These are phyloP conservation scores for Hafferia zeledoni DNA, from an alignment of 2,797 vertebrate species.

Conservation along the genomic window DNA sequence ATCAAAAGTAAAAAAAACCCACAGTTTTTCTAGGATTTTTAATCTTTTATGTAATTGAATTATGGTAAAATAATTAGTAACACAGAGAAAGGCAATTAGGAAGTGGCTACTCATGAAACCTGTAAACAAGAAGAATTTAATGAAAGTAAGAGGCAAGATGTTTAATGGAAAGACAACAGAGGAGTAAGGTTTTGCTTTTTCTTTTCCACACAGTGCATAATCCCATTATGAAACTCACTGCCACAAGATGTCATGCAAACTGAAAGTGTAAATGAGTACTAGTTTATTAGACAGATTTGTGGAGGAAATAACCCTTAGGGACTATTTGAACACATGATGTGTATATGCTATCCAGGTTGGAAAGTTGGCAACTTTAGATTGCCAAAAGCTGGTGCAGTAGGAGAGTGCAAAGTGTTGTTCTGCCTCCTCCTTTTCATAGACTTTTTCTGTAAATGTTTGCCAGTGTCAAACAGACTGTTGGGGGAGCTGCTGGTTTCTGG, in stretches of 20 bases:
- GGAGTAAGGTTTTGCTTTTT: background rate
- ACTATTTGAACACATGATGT: background rate
- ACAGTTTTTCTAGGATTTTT: background rate
- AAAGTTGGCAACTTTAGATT: background rate
- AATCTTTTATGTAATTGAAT: background rate
- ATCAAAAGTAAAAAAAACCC: background rate
- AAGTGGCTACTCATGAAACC: background rate
- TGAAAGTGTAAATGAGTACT: background rate
- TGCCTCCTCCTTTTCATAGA: background rate
- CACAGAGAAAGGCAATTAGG: background rate
- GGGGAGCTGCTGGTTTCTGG: background rate
- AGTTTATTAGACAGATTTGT: background rate
- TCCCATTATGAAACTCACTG: background rate
- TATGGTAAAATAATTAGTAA: background rate
- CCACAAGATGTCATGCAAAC: background rate
- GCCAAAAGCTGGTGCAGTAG: background rate
- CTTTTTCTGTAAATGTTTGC: background rate
- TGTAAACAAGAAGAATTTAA: background rate
- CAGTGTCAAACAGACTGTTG: background rate
- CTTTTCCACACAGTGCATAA: background rate
- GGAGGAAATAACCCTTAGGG: background rate
- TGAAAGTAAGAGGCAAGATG: background rate
- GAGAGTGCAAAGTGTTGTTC: background rate
- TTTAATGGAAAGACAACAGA: background rate
- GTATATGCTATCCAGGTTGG: background rate